Base-by-base conservation (phyloP, 2,797 vertebrate genomes). In the Manis pentadactyla region DNA sequence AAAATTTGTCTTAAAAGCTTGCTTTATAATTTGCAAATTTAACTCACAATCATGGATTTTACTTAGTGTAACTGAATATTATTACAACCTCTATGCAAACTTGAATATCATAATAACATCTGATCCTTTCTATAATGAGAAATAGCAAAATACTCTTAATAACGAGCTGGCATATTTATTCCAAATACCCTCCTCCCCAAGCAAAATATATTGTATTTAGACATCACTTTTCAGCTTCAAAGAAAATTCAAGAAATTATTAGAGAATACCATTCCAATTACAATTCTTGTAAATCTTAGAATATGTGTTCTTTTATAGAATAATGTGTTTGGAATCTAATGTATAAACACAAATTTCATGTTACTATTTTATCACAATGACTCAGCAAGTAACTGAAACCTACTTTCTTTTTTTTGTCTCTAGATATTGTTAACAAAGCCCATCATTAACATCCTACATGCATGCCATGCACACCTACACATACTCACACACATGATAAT, bases 361-460 rank as follows among this genome's bases (percentile, higher is more conserved):
- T 83, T 97, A 69, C 89, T 97, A 82, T 96, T 96, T 93, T 93
- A 89, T 79, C 81, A 83, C 83, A 87, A 37, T 97, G 96, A 97
- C 74, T 97, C 95, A 97, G 90, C 59, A 96, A 92, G 66, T 95
- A 89, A 27, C 86, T 97, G 69, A 87, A 87, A 94, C 18, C 15
- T 92, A 88, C 51, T 95, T 96, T 96, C 37, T 96, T 94, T 31
- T 92, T 94, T 93, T 96, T 39, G 37, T 88, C 69, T 94, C 7
- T 93, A 1, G 92, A 71, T 96, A 93, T 91, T 95, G 78, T 88
- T 97, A 85, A 75, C 77, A 69, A 90, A 97, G 46, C 94, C 94
- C 23, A 27, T 97, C 92, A 97, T 98, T 97, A 97, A 83, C 95
- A 88, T 59, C 97, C 96, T 92, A 95, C 96, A 92, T 93, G n/a